phyloP scores from a whole-genome alignment of 2,888 invertebrate genomes.

The Helobdella robusta region DNA sequence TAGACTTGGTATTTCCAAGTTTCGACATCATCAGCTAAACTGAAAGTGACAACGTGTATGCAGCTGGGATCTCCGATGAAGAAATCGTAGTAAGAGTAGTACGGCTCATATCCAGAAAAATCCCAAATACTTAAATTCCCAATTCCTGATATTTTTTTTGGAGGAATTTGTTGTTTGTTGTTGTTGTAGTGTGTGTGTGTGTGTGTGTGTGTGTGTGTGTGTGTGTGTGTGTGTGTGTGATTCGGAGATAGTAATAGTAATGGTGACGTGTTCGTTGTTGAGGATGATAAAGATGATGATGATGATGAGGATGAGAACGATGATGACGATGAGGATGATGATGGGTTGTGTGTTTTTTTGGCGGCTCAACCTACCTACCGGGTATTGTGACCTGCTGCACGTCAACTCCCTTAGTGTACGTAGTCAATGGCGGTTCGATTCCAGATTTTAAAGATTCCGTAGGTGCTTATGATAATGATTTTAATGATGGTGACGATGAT shows the following conservation, averaged over 20 bases:
- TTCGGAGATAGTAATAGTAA: slow-evolving; percentile 15
- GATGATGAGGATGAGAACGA: slow-evolving; percentile 24
- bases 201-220: neutral
- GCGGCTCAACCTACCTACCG: neutral
- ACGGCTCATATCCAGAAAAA: slow-evolving; percentile 16
- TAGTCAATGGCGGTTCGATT: neutral
- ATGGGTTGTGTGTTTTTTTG: neutral
- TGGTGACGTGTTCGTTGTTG: slow-evolving; percentile 19
- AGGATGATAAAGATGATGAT: slow-evolving; percentile 20
- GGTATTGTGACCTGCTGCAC: neutral
- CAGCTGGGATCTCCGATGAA: slow-evolving; percentile 14
- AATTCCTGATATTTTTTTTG: neutral
- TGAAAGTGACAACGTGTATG: slow-evolving; percentile 12
- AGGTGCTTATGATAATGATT: slow-evolving; percentile 14
- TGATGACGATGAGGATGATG: slow-evolving; percentile 22
- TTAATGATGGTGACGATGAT: slow-evolving; percentile 4
- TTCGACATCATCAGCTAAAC: neutral
- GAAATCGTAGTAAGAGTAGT: slow-evolving; percentile 14
- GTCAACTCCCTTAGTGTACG: slow-evolving; percentile 4
- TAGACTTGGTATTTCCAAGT: neutral
- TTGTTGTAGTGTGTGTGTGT: neutral
- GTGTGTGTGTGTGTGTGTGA: neutral
- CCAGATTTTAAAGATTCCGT: neutral
- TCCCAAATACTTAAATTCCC: slow-evolving; percentile 14
- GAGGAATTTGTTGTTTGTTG: neutral